Evolutionary conservation across 2,797 vertebrate species (phyloP), one percentile per base, ranked within the genome.

Genomic region (Nothura maculosa): DNA sequence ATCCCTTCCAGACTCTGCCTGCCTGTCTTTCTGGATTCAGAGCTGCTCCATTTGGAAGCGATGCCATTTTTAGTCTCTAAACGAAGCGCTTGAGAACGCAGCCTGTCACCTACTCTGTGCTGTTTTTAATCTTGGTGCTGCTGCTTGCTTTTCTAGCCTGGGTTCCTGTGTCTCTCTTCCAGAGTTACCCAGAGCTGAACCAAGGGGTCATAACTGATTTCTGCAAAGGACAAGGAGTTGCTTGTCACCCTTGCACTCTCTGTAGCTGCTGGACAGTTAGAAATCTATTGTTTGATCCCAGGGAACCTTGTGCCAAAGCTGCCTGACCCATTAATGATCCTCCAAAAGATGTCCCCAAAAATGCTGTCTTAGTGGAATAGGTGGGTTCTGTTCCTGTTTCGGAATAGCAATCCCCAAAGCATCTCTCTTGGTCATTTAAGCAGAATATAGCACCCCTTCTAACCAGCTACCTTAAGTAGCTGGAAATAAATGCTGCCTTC

Each of bases 21-120:
- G 68, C 36, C 77, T 60, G 52, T 50, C 50, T 85, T 3, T 9
- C 82, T 68, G 25, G 30, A 47, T 69, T 91, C 66, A 87, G 87
- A 76, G 58, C 61, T 87, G 87, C 89, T 93, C 47, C n/a, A 7
- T 28, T 36, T 92, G 60, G 80, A 79, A 92, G 32, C 0, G 0
- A 9, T 85, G 82, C 77, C 38, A 6, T 81, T 92, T 96, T 92
- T 94, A 93, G 85, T 58, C 42, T 80, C n/a, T 50, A 62, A 4
- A 42, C 43, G 54, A 83, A 62, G 54, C 50, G 9, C 16, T 40
- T 21, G 50, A 83, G 92, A 92, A 64, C 40, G 81, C 90, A 94
- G 67, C 55, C 60, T 79, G 67, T 81, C 82, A 90, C 72, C 90
- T 93, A 30, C 43, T 75, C 50, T 60, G 55, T 79, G 36, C 67